Evolutionary conservation across 2,888 invertebrate genomes (phyloP), one percentile per base, ranked within the genome.

Genomic region (Ceriagrion tenellum): DNA sequence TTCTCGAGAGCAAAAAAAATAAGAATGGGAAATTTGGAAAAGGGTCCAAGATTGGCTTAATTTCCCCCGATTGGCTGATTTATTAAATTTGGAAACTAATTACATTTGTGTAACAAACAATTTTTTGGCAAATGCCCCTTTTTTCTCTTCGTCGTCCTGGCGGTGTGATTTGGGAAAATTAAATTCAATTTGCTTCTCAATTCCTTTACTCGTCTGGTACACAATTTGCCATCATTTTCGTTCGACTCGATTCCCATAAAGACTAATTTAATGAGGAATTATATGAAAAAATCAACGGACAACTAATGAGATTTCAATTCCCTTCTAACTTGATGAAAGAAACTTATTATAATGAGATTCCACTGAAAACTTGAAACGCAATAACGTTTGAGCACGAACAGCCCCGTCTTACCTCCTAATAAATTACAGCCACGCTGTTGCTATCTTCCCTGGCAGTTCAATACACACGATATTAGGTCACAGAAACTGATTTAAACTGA

Each of bases 41-140:
- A 81, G 81, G 81, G 81, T 81, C 35, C 69, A 69, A n/a, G 59
- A 81, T 81, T 81, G 81, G 35, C 81, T 63, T 59, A 23, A 69
- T 93, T 93, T 93, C 93, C 81, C 47, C 81, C 93, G 47, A 93
- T 69, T 93, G 55, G 47, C 12, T 47, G 59, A 69, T 69, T n/a
- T 69, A 69, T 81, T 47, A 69, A 69, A 93, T 69, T 20, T 26
- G 89, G 55, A 55, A 26, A 26, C 55, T 55, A 55, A 47, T 89
- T 74, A 35, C 18, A 69, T 93, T 47, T 69, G 40, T n/a, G 63
- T 55, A 47, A 13, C 59, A 81, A 81, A 81, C 81, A 81, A 81
- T 35, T n/a, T 35, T n/a, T 35, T 35, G 81, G 81, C 30, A 35
- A 30, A 30, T 81, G 26, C 35, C 81, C n/a, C 35, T 81, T 26